phyloP scores from a whole-genome alignment of 2,113 vertebrate species.

The Motacilla alba region DNA sequence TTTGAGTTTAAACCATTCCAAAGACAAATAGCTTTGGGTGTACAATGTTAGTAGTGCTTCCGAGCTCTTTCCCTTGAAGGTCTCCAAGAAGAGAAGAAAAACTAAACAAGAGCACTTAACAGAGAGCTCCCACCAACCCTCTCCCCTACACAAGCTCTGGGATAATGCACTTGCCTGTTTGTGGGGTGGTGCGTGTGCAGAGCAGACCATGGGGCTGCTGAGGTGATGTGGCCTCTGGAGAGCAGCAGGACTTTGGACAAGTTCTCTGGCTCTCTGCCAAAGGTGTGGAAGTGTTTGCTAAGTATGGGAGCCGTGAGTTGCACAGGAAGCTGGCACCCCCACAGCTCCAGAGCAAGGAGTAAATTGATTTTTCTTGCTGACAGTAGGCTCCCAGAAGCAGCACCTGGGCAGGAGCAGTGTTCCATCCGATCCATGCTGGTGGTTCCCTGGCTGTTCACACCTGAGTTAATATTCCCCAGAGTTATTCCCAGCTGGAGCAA shows the following conservation, averaged over 20 bases:
- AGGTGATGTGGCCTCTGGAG: accelerated
- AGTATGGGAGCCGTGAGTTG: not conserved
- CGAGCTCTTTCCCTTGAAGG: not conserved
- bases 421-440: too few species aligned
- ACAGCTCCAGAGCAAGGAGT: not conserved
- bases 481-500: too few species aligned
- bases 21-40: not conserved
- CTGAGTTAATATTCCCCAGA: too few species aligned
- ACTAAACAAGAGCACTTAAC: not conserved
- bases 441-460: too few species aligned
- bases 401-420: too few species aligned
- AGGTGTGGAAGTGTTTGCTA: not conserved
- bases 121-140: not conserved
- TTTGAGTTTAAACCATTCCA: not conserved
- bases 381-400: too few species aligned
- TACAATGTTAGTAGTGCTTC: too few species aligned
- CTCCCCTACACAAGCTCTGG: not conserved
- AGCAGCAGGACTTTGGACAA: not conserved
- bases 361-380: not conserved
- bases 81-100: not conserved
- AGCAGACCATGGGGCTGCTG: accelerated
- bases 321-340: too few species aligned
- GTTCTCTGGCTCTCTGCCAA: not conserved
- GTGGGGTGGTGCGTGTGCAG: accelerated
- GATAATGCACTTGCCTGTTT: not conserved